Evolutionary conservation across 1,140 invertebrate species (phyloP).

Genomic region (Hormaphis cornu): DNA sequence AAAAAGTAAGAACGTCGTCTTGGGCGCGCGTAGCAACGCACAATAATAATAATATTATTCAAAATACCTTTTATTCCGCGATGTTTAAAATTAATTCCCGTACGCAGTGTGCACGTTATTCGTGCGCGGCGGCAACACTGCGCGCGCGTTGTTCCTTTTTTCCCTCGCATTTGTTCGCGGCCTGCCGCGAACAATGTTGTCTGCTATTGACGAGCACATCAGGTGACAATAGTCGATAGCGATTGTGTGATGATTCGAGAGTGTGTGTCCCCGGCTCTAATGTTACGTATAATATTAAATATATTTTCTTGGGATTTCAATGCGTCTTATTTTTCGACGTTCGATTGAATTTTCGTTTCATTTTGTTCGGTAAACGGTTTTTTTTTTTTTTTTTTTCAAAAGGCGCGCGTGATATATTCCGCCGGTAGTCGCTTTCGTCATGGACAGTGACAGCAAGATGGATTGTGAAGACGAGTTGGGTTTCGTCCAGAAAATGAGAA

Average conservation of each 20-base stretch:
- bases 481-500: conserved; percentile 23
- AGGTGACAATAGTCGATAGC: neutral
- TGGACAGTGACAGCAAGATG: conserved; percentile 2
- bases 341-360: neutral
- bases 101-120: neutral
- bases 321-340: neutral
- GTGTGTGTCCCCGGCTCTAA: no score
- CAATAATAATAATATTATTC: neutral
- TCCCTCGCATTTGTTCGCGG: neutral
- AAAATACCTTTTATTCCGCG: neutral
- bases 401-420: neutral
- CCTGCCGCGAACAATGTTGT: neutral
- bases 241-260: no score
- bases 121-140: neutral
- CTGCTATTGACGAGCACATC: no score
- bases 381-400: neutral
- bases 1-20: no score
- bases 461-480: conserved; percentile 4
- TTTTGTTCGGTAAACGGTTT: neutral
- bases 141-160: neutral
- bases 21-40: neutral
- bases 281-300: no score
- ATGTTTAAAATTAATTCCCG: no score
- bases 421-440: neutral
- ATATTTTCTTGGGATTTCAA: neutral